Conservation (phyloP, 2,888 invertebrate species). For the Thumatha senex region DNA sequence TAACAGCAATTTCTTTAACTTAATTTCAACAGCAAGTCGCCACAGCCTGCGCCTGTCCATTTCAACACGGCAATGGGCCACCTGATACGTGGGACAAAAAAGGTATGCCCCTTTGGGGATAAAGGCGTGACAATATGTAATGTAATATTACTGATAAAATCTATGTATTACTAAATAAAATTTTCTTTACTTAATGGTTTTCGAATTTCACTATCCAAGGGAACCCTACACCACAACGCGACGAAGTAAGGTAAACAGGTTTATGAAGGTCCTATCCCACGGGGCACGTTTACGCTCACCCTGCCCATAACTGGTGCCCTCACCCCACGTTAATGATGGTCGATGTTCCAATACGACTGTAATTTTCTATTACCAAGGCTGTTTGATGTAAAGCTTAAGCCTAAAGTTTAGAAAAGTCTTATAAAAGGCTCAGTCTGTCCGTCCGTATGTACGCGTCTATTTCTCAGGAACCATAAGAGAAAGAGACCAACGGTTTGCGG, state of each 20-base stretch:
- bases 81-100: too few species aligned
- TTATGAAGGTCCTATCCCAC: constrained; percentile 50
- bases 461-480: too few species aligned
- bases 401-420: background rate
- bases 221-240: constrained; percentile 39
- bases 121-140: too few species aligned
- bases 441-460: too few species aligned
- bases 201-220: constrained; percentile 4
- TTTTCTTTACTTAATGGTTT: constrained; percentile 9
- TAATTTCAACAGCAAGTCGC: too few species aligned
- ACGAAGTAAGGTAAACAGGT: constrained; percentile 54
- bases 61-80: too few species aligned
- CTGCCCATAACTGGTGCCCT: constrained; percentile 33
- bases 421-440: background rate
- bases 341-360: constrained; percentile 28
- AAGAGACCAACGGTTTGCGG: too few species aligned
- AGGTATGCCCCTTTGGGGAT: too few species aligned
- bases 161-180: too few species aligned
- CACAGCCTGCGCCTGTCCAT: too few species aligned
- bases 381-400: background rate
- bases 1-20: too few species aligned
- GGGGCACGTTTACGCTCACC: constrained; percentile 41
- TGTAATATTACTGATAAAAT: too few species aligned
- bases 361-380: constrained; percentile 26
- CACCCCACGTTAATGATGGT: constrained; percentile 43